Conservation (phyloP, 2,888 invertebrate genomes). For the Tryphoninae sp. region DNA sequence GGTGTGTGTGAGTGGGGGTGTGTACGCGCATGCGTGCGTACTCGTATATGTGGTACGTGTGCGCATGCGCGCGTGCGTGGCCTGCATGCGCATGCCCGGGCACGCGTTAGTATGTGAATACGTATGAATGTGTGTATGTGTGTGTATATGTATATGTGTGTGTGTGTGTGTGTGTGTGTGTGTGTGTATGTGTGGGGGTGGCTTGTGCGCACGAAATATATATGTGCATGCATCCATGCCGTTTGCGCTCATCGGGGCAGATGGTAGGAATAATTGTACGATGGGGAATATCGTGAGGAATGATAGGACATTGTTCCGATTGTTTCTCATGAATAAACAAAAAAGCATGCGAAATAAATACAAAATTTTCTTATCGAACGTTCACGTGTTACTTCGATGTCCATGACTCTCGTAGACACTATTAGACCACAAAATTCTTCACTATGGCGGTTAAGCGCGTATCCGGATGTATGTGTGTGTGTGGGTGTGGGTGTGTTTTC, state of each 20-base stretch:
- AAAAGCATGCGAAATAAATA: conserved; percentile 43
- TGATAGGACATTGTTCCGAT: conserved; percentile 2
- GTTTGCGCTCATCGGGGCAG: neutral
- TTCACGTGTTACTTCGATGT: conserved; percentile 10
- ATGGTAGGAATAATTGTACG: conserved; percentile 11
- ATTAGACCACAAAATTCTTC: conserved; percentile 13
- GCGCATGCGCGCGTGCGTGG: too few relatives aligned
- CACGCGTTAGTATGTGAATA: too few relatives aligned
- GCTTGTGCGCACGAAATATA: conserved; percentile 21
- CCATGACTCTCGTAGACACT: conserved; percentile 1
- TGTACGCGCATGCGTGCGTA: too few relatives aligned
- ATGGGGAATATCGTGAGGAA: conserved; percentile 5
- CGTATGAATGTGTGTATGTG: too few relatives aligned
- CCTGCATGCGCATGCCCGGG: too few relatives aligned
- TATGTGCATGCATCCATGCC: neutral
- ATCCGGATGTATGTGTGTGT: neutral
- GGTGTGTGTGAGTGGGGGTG: too few relatives aligned
- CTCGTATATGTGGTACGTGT: too few relatives aligned
- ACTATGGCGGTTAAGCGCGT: neutral
- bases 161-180: too few relatives aligned
- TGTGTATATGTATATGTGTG: too few relatives aligned
- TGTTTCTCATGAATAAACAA: conserved; percentile 6
- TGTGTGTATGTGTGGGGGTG: too few relatives aligned
- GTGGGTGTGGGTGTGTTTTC: neutral
- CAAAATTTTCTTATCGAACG: conserved; percentile 17